These are phyloP conservation scores for Nomada ruficornis DNA, from an alignment of 2,888 invertebrate species.

Conservation along the genomic window DNA sequence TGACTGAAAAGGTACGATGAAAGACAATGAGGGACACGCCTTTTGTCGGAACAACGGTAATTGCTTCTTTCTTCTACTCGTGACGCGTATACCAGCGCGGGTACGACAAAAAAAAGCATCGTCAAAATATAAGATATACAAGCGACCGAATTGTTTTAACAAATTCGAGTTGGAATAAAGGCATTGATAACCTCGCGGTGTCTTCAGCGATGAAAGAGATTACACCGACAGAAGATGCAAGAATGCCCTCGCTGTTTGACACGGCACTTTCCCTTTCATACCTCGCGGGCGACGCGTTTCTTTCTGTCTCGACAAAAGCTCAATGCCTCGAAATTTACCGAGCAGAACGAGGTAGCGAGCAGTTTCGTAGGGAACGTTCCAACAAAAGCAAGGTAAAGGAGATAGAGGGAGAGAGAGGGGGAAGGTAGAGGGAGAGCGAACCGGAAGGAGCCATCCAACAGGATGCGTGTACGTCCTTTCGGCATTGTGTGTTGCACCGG, in stretches of 20 bases:
- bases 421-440: conserved; percentile 50
- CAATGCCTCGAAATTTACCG: conserved; percentile 67
- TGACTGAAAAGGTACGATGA: not conserved
- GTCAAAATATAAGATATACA: not conserved
- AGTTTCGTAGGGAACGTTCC: conserved; percentile 48
- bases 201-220: not conserved
- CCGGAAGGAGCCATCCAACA: conserved; percentile 78
- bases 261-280: conserved; percentile 47
- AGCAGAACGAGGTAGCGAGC: conserved; percentile 58
- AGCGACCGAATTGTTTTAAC: not conserved
- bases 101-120: not conserved
- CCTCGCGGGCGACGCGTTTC: not conserved
- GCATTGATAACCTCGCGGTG: too few relatives aligned
- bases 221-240: not conserved
- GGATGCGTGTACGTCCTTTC: conserved; percentile 77
- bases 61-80: conserved; percentile 37
- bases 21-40: conserved; percentile 31
- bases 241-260: not conserved
- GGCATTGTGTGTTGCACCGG: conserved; percentile 76
- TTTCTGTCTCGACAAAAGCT: conserved; percentile 39
- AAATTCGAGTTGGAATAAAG: not conserved
- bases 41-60: conserved; percentile 49
- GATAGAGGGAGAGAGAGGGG: conserved; percentile 31
- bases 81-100: not conserved
- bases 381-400: conserved; percentile 45